Evolutionary conservation across 1,140 invertebrate species (phyloP).

Genomic region (Habropoda laboriosa): DNA sequence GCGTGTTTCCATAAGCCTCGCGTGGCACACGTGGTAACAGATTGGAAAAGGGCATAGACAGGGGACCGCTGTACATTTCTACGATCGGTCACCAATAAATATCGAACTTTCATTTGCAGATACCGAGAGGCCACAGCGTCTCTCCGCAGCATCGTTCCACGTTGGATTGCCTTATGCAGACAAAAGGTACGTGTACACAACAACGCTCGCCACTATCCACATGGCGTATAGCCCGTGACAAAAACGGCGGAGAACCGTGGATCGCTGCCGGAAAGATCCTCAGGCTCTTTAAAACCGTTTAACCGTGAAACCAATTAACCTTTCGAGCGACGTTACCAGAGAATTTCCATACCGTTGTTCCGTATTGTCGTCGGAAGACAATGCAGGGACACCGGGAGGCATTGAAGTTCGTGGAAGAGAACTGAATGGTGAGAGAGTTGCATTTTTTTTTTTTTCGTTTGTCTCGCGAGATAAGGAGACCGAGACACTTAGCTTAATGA

Average conservation of each 20-base stretch:
- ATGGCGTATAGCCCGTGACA: not conserved
- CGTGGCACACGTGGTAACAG: not conserved
- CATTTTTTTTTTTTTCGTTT: no score
- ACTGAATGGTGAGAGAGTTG: not conserved
- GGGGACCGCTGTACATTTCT: conserved; percentile 34
- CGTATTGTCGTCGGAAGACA: not conserved
- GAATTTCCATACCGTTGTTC: not conserved
- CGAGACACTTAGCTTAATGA: no score
- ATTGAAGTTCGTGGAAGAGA: not conserved
- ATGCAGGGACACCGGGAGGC: not conserved
- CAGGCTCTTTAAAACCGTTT: not conserved
- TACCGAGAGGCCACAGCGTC: conserved; percentile 6
- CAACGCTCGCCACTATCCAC: not conserved
- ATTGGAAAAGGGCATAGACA: conserved; percentile 46
- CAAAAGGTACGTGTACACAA: conserved; percentile 14
- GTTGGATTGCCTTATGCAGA: conserved; percentile 41
- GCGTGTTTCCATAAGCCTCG: not conserved
- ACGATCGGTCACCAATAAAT: conserved; percentile 37
- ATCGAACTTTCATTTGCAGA: conserved; percentile 50
- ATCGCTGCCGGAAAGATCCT: not conserved
- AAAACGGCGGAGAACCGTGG: not conserved
- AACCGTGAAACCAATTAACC: conserved; percentile 30
- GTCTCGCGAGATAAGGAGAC: not conserved
- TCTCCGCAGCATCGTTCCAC: not conserved
- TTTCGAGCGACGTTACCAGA: not conserved